Conservation (phyloP, 2,113 vertebrate genomes). For the Cottus gobio region DNA sequence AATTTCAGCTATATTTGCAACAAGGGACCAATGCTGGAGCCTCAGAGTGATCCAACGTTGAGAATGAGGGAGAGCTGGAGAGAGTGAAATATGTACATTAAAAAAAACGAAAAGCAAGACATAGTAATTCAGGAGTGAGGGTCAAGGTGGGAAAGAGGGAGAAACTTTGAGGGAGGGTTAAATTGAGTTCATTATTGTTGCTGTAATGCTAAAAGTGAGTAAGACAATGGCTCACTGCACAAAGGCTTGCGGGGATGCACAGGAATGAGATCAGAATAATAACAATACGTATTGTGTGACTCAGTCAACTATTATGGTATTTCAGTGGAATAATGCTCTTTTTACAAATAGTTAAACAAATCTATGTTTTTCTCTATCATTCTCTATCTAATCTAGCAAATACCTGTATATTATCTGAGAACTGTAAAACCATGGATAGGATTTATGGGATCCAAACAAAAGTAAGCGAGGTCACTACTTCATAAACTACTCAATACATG, state of each 20-base stretch:
- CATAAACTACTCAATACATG: constrained; percentile 6
- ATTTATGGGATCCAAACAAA: background rate
- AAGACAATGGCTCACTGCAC: background rate
- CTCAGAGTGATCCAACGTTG: constrained; percentile 13
- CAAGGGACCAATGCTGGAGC: constrained; percentile 13
- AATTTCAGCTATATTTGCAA: constrained; percentile 38
- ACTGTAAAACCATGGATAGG: background rate
- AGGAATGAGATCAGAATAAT: background rate
- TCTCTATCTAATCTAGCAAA: no score
- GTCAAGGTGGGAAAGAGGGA: background rate
- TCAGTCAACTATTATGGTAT: background rate
- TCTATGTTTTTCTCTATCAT: no score
- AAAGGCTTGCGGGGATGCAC: background rate
- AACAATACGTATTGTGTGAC: background rate
- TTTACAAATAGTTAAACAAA: background rate
- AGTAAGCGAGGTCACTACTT: background rate
- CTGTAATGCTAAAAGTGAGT: background rate
- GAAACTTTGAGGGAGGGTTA: background rate
- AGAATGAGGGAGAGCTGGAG: background rate
- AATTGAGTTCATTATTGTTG: background rate
- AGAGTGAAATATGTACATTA: background rate
- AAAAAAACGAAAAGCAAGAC: background rate
- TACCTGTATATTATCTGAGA: background rate
- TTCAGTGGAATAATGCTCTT: background rate
- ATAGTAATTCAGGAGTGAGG: background rate